phyloP scores from a whole-genome alignment of 2,888 invertebrate species.

The Mallateleia sp. region DNA sequence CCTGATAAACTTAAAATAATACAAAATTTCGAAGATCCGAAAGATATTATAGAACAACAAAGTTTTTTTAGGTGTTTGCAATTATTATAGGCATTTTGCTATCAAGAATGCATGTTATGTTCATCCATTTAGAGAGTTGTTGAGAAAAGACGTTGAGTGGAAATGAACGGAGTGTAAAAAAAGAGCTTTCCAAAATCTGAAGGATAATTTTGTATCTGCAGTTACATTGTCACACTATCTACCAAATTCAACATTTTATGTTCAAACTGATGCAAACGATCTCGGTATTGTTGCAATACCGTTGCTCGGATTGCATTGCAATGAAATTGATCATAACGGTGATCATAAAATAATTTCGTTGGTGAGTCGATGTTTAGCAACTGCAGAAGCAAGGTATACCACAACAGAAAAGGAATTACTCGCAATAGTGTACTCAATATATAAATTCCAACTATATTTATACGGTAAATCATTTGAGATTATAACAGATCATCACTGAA shows the following conservation, averaged over 20 bases:
- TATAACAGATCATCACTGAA: constrained; percentile 10
- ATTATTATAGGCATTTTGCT: constrained; percentile 48
- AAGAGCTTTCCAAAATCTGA: not conserved
- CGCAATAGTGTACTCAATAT: not conserved
- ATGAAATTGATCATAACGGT: not conserved
- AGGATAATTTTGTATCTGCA: not conserved
- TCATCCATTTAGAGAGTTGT: constrained; percentile 19
- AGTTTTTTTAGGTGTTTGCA: constrained; percentile 61
- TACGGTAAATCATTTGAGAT: not conserved
- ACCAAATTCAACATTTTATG: not conserved
- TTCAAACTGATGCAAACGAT: not conserved
- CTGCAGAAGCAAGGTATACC: not conserved
- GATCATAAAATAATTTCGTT: not conserved
- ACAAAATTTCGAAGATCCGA: constrained; percentile 76
- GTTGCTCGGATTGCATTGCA: no score
- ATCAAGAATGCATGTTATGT: constrained; percentile 24
- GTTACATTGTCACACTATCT: not conserved
- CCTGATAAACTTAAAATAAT: constrained; percentile 73
- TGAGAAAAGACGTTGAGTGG: not conserved
- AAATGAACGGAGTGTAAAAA: not conserved
- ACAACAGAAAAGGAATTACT: not conserved
- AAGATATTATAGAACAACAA: constrained; percentile 79
- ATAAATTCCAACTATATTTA: not conserved
- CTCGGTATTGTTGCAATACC: not conserved
- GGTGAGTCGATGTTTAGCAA: not conserved